Conservation (phyloP, 2,888 invertebrate species). For the Xestia sexstrigata region DNA sequence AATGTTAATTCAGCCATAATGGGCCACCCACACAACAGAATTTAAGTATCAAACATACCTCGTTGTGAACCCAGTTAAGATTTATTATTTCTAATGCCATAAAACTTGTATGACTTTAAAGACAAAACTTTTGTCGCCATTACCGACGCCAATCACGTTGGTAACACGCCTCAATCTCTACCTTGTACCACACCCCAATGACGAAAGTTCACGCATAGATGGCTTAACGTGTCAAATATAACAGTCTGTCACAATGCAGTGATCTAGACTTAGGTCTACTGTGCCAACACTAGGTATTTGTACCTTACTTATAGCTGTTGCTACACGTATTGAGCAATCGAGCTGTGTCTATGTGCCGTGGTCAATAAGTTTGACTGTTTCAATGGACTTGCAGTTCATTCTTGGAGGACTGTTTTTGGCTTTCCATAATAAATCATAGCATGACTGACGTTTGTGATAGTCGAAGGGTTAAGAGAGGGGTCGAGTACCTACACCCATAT, state of each 20-base stretch:
- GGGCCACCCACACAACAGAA: too few relatives aligned
- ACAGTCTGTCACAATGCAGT: constrained; percentile 61
- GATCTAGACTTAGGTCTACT: constrained; percentile 50
- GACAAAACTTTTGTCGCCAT: not conserved
- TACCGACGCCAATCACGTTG: too few relatives aligned
- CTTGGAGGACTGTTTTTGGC: not conserved
- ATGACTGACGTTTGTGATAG: not conserved
- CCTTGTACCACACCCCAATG: constrained; percentile 46
- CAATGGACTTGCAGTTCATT: not conserved
- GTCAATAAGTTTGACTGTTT: not conserved
- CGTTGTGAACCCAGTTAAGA: too few relatives aligned
- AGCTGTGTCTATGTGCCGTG: constrained; percentile 6
- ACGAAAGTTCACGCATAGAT: constrained; percentile 79
- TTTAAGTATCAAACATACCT: too few relatives aligned
- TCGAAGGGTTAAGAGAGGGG: not conserved
- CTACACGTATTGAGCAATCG: constrained; percentile 31
- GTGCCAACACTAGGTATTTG: constrained; percentile 28
- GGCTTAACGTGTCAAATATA: constrained; percentile 79
- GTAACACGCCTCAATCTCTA: not conserved
- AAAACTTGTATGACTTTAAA: not conserved
- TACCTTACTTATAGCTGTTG: constrained; percentile 26
- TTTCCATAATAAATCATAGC: not conserved
- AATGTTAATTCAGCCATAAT: too few relatives aligned
- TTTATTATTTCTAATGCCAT: not conserved
- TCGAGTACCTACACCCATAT: not conserved